Percentiles rank a stretch among this genome's conserved stretches.
Evolutionary conservation across 2,888 invertebrate genomes (phyloP).

Genomic region (Lasioglossum villosulum): DNA sequence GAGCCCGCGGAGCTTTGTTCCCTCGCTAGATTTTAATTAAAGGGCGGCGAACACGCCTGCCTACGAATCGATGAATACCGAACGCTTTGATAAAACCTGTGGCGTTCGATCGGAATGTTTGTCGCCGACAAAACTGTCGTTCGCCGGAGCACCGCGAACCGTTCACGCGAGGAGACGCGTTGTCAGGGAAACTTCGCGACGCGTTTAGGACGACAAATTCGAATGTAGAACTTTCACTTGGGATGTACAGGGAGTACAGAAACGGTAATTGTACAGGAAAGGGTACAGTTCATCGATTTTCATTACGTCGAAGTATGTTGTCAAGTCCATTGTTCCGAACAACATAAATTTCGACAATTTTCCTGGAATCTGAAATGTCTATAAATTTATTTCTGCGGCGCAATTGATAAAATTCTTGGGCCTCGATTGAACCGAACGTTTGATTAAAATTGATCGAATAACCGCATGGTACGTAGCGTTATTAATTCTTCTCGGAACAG

Average conservation of each 20-base stretch:
- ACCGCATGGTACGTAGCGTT: too few relatives aligned
- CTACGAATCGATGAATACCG: constrained; percentile 25
- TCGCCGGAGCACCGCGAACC: background rate
- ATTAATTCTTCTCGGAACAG: background rate
- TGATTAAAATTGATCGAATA: too few relatives aligned
- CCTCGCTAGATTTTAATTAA: constrained; percentile 34
- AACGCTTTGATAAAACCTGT: constrained; percentile 14
- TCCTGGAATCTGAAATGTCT: too few relatives aligned
- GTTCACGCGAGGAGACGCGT: background rate
- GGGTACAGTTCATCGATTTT: too few relatives aligned
- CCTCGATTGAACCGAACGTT: too few relatives aligned
- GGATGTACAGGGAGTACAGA: background rate
- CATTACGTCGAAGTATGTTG: too few relatives aligned
- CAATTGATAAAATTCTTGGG: too few relatives aligned
- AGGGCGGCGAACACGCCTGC: constrained; percentile 11
- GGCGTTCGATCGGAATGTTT: constrained; percentile 1
- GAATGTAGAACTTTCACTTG: background rate
- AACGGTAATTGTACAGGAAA: too few relatives aligned
- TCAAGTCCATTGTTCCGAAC: too few relatives aligned
- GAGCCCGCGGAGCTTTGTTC: background rate
- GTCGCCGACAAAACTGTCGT: background rate
- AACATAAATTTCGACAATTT: too few relatives aligned
- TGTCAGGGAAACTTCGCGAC: background rate
- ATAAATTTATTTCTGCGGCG: too few relatives aligned
- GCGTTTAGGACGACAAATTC: background rate